phyloP scores from a whole-genome alignment of 2,113 vertebrate genomes.

The Falcunculus frontatus region DNA sequence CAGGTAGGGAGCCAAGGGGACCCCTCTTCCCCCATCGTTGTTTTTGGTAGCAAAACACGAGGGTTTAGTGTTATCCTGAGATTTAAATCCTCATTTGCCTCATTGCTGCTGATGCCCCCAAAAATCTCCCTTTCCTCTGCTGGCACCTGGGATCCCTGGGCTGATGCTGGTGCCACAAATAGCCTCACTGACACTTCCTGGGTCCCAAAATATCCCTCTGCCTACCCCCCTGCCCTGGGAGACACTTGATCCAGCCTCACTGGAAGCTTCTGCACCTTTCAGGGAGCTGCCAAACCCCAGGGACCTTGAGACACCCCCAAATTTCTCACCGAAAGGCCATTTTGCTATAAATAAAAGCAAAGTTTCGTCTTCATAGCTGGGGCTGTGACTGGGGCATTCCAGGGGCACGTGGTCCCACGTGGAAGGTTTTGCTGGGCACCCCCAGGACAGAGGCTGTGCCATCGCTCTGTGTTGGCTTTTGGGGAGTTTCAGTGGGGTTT shows the following conservation, averaged over 20 bases:
- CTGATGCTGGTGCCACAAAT: not conserved
- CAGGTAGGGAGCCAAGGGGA: not conserved
- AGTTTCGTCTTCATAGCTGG: not conserved
- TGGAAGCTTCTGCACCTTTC: not conserved
- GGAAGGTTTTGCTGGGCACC: not conserved
- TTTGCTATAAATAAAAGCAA: not conserved
- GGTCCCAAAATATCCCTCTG: not conserved
- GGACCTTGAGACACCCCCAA: not conserved
- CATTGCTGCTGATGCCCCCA: not conserved
- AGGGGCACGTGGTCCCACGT: fast-evolving
- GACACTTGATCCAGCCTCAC: not conserved
- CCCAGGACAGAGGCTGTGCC: not conserved
- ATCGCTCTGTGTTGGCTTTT: fast-evolving
- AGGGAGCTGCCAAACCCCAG: not conserved
- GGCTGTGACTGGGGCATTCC: fast-evolving
- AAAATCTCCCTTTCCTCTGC: not conserved
- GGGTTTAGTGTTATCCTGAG: fast-evolving
- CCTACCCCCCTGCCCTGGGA: not conserved
- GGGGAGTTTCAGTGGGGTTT: not conserved
- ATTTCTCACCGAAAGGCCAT: not conserved
- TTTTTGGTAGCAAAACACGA: not conserved
- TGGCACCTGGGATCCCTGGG: not conserved
- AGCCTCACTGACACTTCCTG: not conserved
- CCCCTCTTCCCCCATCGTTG: fast-evolving
- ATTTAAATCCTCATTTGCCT: not conserved